phyloP scores from a whole-genome alignment of 2,797 vertebrate species.

The Etheostoma perlongum region DNA sequence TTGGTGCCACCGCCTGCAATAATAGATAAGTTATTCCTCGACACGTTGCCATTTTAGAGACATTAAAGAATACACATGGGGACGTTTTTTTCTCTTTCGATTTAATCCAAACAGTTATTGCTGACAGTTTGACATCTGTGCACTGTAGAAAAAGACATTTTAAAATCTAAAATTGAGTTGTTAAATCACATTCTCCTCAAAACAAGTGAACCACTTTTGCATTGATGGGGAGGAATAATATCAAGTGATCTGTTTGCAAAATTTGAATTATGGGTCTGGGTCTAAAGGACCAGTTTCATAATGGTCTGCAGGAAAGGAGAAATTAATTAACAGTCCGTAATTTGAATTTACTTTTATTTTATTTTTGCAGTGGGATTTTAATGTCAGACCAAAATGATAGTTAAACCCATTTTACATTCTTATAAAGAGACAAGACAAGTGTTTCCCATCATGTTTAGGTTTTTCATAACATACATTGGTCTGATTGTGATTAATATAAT shows the following conservation, averaged over 20 bases:
- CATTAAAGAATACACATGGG: background rate
- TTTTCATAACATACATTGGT: slow-evolving; percentile 32
- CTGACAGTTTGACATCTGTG: slow-evolving; percentile 13
- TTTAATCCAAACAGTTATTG: slow-evolving; percentile 8
- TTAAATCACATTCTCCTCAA: background rate
- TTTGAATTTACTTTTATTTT: slow-evolving; percentile 1
- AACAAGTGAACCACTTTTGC: background rate
- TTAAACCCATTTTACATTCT: slow-evolving; percentile 13
- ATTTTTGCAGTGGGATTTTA: background rate
- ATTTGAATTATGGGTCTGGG: no score
- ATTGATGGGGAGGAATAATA: background rate
- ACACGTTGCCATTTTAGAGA: slow-evolving; percentile 96
- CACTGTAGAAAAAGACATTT: slow-evolving; percentile 4
- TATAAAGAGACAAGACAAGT: slow-evolving; percentile 20
- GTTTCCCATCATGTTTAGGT: slow-evolving; percentile 31
- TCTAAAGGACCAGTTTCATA: slow-evolving; percentile 3
- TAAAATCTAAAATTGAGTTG: background rate
- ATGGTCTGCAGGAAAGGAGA: slow-evolving; percentile 5
- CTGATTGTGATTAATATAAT: slow-evolving; percentile 35
- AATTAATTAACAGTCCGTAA: background rate
- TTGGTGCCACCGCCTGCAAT: slow-evolving; percentile 96
- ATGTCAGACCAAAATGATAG: background rate
- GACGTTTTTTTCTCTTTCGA: slow-evolving; percentile 8
- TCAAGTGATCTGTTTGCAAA: background rate
- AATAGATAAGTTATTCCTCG: slow-evolving; percentile 98